phyloP scores from a whole-genome alignment of 2,888 invertebrate genomes.

The Antheraea yamamai region DNA sequence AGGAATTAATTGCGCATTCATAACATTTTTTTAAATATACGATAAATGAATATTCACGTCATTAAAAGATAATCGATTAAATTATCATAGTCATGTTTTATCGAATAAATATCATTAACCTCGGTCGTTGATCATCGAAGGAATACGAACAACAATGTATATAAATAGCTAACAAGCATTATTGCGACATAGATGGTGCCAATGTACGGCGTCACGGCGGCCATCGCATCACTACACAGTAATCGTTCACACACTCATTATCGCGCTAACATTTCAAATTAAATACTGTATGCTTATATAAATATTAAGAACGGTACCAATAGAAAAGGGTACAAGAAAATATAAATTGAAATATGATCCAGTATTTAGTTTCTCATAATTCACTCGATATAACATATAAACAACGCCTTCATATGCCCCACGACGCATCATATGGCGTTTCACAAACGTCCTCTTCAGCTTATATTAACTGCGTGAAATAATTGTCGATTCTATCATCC shows the following conservation, averaged over 20 bases:
- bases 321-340: not conserved
- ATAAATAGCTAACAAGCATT: slow-evolving; percentile 18
- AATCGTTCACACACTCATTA: slow-evolving; percentile 10
- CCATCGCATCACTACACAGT: slow-evolving; percentile 25
- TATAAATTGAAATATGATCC: not conserved
- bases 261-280: not conserved
- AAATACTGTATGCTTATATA: not conserved
- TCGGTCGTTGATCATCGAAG: not conserved
- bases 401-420: slow-evolving; percentile 41
- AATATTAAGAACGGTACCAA: not conserved
- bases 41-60: not conserved
- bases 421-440: slow-evolving; percentile 43
- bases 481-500: not conserved
- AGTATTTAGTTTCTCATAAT: slow-evolving; percentile 7
- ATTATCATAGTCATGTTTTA: not conserved
- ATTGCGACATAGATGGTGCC: slow-evolving; percentile 40
- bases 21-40: not conserved
- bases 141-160: not conserved
- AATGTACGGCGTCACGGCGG: not conserved
- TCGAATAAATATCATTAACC: slow-evolving; percentile 8
- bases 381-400: slow-evolving; percentile 14
- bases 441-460: slow-evolving; percentile 44
- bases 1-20: not conserved
- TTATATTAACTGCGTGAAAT: slow-evolving; percentile 35
- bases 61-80: not conserved